Evolutionary conservation across 2,888 invertebrate genomes (phyloP), one percentile per base, ranked within the genome.

Genomic region (Itoplectis maculator): DNA sequence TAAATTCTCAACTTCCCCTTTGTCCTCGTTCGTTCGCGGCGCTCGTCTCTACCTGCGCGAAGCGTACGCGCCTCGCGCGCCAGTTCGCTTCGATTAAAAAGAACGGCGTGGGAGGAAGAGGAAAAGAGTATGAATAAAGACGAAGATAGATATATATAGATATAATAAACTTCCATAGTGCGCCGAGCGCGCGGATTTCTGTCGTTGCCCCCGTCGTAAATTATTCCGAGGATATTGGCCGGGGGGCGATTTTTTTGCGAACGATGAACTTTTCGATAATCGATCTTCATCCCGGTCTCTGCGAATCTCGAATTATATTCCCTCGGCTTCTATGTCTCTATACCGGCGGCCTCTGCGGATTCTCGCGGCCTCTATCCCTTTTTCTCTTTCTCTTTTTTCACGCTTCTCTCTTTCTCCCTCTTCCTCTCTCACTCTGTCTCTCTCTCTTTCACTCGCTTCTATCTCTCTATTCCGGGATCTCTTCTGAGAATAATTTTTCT

Each of bases 401-500:
- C 47, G n/a, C 49, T 42, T 37, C 68, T 23, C 45, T 42, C 18
- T 66, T 4, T 15, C 20, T 80, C 54, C 3, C 29, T 29, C n/a
- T n/a, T 45, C 63, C 47, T 65, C 15, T 11, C 29, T 37, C 23
- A 9, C 35, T 79, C 49, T 79, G 56, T 65, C 20, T 65, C 63
- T 40, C 45, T 51, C n/a, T n/a, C n/a, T 29, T 29, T 5, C 29
- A 29, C 29, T 5, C 29, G 29, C 3, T 29, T 72, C 45, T 40
- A 63, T 78, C 68, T 63, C 76, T 81, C 77, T 77, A 77, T 79
- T 84, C 80, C 82, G 82, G 79, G 79, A 84, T 85, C 85, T 79
- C 78, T 85, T 85, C 85, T 15, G 45, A 79, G 84, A 81, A 81
- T 68, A 68, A 77, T 81, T 81, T 77, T 85, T 82, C 81, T 56